Evolutionary conservation across 2,797 vertebrate genomes (phyloP).

Genomic region (Crossoptilon crossoptilon): DNA sequence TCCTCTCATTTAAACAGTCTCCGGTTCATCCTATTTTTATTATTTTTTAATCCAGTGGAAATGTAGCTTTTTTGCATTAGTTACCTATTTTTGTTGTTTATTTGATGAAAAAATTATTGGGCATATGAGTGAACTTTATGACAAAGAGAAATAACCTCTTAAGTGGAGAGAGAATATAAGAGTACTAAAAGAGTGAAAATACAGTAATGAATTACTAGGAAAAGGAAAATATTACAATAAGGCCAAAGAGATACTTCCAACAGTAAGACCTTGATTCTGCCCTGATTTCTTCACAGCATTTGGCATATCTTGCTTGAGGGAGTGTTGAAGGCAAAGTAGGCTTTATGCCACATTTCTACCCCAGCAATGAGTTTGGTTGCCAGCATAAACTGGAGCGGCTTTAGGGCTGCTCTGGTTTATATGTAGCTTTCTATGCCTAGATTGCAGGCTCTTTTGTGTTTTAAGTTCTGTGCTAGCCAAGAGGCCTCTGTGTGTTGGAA

Average conservation of each 20-base stretch:
- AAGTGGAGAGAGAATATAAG: neutral
- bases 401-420: neutral
- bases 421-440: neutral
- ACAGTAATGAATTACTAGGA: neutral
- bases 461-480: neutral
- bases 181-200: neutral
- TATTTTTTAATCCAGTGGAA: neutral
- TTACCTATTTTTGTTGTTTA: neutral
- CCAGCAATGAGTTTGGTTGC: neutral
- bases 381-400: neutral
- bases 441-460: neutral
- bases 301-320: neutral
- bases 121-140: neutral
- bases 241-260: neutral
- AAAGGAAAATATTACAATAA: neutral
- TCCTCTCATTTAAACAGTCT: neutral
- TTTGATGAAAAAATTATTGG: neutral
- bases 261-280: neutral
- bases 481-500: neutral
- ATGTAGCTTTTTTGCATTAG: neutral
- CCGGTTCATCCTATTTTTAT: neutral
- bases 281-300: neutral
- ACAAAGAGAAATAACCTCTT: neutral
- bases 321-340: neutral
- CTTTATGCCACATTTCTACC: neutral